These are phyloP conservation scores for Eufriesea mexicana DNA, from an alignment of 1,140 invertebrate species.

Conservation along the genomic window DNA sequence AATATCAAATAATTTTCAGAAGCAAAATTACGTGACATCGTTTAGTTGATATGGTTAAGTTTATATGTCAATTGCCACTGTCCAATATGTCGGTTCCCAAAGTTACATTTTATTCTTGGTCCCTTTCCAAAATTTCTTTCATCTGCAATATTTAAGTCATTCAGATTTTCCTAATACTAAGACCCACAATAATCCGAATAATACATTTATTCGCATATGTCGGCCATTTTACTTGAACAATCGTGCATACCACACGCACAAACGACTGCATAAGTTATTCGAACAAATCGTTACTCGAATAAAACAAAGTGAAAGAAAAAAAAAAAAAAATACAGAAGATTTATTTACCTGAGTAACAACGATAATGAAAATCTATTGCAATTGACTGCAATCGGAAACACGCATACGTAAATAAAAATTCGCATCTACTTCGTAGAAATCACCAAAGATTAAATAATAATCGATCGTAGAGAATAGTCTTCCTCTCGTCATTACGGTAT, in stretches of 20 bases:
- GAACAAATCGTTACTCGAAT: background rate
- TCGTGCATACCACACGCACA: background rate
- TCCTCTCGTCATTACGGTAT: slow-evolving; percentile 14
- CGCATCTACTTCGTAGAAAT: slow-evolving; percentile 5
- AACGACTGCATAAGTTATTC: background rate
- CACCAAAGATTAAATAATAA: slow-evolving; percentile 1
- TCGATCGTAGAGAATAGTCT: slow-evolving; percentile 27
- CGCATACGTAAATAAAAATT: background rate
- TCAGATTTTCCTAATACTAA: background rate
- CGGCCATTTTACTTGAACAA: background rate
- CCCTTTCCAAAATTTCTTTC: too few relatives aligned
- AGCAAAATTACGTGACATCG: too few relatives aligned
- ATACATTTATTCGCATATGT: background rate
- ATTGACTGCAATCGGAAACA: background rate
- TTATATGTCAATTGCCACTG: too few relatives aligned
- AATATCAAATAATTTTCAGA: too few relatives aligned
- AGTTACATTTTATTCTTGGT: too few relatives aligned
- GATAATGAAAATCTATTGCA: background rate
- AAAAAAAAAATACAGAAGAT: background rate
- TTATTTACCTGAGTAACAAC: background rate
- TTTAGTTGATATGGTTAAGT: too few relatives aligned
- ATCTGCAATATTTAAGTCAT: too few relatives aligned
- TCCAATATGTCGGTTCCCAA: too few relatives aligned
- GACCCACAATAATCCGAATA: background rate
- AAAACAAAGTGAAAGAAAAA: background rate